Evolutionary conservation across 2,113 vertebrate genomes (phyloP).

Genomic region (Genyomyrus donnyi): DNA sequence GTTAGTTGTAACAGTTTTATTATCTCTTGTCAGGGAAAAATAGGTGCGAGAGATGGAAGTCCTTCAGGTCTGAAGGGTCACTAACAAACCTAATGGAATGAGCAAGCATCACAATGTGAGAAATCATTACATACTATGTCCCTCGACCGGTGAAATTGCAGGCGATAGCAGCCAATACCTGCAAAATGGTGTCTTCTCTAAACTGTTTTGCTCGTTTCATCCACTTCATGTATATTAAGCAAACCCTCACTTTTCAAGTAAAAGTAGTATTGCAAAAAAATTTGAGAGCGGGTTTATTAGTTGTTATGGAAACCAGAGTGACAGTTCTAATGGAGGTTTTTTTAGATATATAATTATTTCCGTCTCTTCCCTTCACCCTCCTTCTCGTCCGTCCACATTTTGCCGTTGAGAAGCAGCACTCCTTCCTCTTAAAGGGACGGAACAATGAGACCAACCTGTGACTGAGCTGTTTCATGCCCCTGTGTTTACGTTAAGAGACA

Average conservation of each 20-base stretch:
- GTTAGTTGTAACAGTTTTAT: neutral
- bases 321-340: constrained; percentile 21
- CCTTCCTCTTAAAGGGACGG: neutral
- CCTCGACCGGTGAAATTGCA: neutral
- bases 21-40: neutral
- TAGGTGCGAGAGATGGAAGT: neutral
- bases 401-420: neutral
- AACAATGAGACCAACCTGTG: neutral
- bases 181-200: neutral
- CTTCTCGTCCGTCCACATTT: neutral
- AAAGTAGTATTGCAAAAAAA: constrained; percentile 31
- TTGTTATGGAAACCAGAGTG: constrained; percentile 37
- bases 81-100: neutral
- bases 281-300: constrained; percentile 30
- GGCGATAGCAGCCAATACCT: neutral
- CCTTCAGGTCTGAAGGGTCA: neutral
- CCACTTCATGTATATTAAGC: constrained; percentile 30
- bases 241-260: constrained; percentile 26
- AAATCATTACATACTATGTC: neutral
- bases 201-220: constrained; percentile 14
- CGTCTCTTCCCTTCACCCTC: constrained; percentile 3
- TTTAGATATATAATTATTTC: constrained; percentile 3
- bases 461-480: neutral
- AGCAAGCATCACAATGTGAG: neutral
- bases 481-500: neutral